Evolutionary conservation across 2,113 vertebrate genomes (phyloP), one percentile per base, ranked within the genome.

Genomic region (Xenotilapia leptura): DNA sequence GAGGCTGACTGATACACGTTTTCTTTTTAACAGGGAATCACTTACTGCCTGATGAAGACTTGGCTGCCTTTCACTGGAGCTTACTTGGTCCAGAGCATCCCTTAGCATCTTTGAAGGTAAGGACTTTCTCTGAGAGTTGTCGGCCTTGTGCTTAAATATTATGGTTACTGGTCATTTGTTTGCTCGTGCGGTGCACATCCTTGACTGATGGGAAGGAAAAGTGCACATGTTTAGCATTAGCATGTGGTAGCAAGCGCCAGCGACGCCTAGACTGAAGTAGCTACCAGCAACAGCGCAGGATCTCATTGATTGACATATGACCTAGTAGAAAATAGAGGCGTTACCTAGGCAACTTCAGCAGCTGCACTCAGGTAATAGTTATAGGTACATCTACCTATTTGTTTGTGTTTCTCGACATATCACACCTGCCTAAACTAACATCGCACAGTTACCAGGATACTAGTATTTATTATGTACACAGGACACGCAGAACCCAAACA

Each of bases 51-150:
- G 98, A 99, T 97, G 98, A 99, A 97, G 98, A 99, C 97, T 96
- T 99, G 96, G 98, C 98, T 96, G 98, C 98, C 92, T 99, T 99
- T 97, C 98, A 99, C 95, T 99, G 98, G 98, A 99, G 97, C 96
- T 97, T 99, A 96, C 98, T 99, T 84, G 98, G 98, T 93, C 98
- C 98, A 95, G 98, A 99, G 88, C 98, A 99, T 94, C 98, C 98
- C 88, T 96, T 99, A 96, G 97, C 98, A 93, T 99, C 98, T 91
- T 94, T 99, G 91, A 99, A 99, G 98, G 98, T 99, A 88, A 98
- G 88, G 85, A 36, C 85, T 33, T 70, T 70, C 23, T 11, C 26
- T 21, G 45, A 9, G 42, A 33, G 47, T 11, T n/a, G 5, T 9
- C 6, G 4, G 40, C 40, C 14, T 73, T 45, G 21, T 73, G 21